These are phyloP conservation scores for Eupeodes luniger DNA, from an alignment of 2,888 invertebrate genomes.

Conservation along the genomic window DNA sequence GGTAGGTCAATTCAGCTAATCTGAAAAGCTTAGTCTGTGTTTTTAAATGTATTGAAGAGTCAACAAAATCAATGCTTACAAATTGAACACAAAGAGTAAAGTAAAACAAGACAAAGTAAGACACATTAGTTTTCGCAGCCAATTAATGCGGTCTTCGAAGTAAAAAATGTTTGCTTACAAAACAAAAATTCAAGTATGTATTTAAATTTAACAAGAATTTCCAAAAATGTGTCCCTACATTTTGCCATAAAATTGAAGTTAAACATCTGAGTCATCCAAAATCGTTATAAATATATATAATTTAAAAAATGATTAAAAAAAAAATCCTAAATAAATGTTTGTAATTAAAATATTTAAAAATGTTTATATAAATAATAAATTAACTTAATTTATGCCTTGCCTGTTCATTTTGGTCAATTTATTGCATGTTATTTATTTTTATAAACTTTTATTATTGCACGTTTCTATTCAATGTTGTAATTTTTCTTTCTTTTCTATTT, in stretches of 20 bases:
- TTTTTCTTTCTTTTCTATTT: constrained; percentile 1
- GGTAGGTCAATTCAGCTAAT: background rate
- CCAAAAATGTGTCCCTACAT: background rate
- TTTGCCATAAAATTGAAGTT: no score
- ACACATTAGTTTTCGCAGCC: no score
- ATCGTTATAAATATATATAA: no score
- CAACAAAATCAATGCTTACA: no score
- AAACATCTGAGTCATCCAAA: no score
- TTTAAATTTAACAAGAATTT: no score
- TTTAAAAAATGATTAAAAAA: no score
- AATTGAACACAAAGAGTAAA: no score
- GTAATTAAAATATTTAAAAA: background rate
- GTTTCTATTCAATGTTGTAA: constrained; percentile 19
- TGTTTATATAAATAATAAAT: background rate
- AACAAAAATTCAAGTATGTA: background rate
- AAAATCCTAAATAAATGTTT: background rate
- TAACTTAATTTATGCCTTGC: constrained; percentile 18
- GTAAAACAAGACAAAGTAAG: no score
- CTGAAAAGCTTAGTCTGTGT: background rate
- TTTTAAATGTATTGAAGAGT: no score
- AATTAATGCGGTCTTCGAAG: no score
- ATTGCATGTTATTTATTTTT: constrained; percentile 42
- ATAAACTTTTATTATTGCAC: constrained; percentile 34
- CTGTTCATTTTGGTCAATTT: constrained; percentile 38
- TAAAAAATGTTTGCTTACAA: background rate